These are phyloP conservation scores for Phodopus roborovskii DNA, from an alignment of 2,113 vertebrate species.

Conservation along the genomic window DNA sequence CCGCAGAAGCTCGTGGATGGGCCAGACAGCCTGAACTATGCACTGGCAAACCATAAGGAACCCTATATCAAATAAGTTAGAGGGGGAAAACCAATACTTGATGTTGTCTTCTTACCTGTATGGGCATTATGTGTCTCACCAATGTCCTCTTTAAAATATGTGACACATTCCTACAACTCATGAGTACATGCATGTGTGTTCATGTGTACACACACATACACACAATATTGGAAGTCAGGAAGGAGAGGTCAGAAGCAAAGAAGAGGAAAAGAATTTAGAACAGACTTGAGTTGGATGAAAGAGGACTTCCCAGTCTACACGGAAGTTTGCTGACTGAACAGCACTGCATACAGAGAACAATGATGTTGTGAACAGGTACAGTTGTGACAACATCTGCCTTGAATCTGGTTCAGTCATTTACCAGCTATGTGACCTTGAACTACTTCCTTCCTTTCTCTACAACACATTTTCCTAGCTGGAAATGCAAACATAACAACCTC, in stretches of 20 bases:
- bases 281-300: neutral
- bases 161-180: neutral
- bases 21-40: neutral
- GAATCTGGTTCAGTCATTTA: conserved; percentile 34
- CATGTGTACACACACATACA: neutral
- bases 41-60: neutral
- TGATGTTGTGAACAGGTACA: neutral
- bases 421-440: conserved; percentile 38
- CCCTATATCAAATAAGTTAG: neutral
- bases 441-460: neutral
- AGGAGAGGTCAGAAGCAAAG: neutral
- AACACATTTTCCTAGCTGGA: conserved; percentile 34
- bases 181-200: neutral
- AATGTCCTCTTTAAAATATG: neutral
- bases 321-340: neutral
- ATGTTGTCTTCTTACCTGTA: neutral
- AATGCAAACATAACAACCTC: conserved; percentile 16
- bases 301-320: neutral
- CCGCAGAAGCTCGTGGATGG: no score
- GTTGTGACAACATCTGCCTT: neutral
- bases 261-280: neutral
- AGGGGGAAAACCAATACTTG: no score
- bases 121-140: neutral
- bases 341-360: neutral
- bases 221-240: neutral